Conservation (phyloP, 2,888 invertebrate species). For the Tholera decimalis region DNA sequence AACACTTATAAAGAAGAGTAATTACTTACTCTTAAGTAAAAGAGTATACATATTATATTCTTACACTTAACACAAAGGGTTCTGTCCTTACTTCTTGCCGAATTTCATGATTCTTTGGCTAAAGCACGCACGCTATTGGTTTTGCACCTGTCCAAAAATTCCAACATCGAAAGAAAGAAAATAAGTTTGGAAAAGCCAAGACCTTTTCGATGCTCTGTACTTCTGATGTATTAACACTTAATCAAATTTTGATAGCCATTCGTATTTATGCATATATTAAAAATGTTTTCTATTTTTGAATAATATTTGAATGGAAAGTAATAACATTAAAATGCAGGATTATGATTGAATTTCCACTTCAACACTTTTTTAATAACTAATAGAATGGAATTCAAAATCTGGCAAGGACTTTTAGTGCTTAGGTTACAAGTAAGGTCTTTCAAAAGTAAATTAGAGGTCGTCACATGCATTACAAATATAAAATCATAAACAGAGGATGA, state of each 20-base stretch:
- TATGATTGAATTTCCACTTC: conserved; percentile 14
- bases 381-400: neutral
- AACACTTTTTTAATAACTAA: conserved; percentile 1
- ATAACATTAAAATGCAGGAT: conserved; percentile 19
- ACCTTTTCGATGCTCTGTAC: conserved; percentile 8
- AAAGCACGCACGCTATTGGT: too few relatives aligned
- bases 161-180: too few relatives aligned
- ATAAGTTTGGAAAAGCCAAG: too few relatives aligned
- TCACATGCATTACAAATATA: too few relatives aligned
- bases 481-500: too few relatives aligned
- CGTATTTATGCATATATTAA: conserved; percentile 17
- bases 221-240: conserved; percentile 18
- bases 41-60: too few relatives aligned
- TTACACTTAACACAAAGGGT: too few relatives aligned
- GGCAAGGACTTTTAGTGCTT: neutral
- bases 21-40: too few relatives aligned
- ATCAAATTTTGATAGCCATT: conserved; percentile 14
- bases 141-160: too few relatives aligned
- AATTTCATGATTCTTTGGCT: too few relatives aligned
- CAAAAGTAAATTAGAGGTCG: neutral
- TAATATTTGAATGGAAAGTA: conserved; percentile 12
- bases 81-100: too few relatives aligned
- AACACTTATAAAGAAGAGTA: too few relatives aligned
- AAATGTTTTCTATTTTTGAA: conserved; percentile 2
- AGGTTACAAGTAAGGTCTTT: neutral